Conservation (phyloP, 2,797 vertebrate species). For the Cyprinella venusta region DNA sequence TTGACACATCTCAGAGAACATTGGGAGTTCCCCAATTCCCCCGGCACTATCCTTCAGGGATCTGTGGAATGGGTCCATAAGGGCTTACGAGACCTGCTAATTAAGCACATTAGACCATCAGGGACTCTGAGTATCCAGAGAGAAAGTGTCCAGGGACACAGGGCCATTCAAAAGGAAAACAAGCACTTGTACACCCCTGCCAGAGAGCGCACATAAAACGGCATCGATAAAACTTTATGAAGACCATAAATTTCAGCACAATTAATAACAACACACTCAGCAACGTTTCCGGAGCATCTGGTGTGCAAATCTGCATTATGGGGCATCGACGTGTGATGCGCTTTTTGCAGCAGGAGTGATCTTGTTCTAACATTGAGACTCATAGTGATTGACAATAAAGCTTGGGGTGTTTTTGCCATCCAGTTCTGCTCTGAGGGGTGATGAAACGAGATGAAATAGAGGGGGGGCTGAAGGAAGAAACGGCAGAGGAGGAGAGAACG, state of each 20-base stretch:
- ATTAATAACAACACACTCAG: constrained; percentile 78
- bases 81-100: constrained; percentile 50
- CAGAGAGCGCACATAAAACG: constrained; percentile 68
- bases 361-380: constrained; percentile 71
- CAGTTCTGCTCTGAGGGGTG: constrained; percentile 70
- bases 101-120: constrained; percentile 57
- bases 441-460: constrained; percentile 73
- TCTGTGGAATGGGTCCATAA: constrained; percentile 12
- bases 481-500: constrained; percentile 28
- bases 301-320: constrained; percentile 67
- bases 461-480: constrained; percentile 38
- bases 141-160: constrained; percentile 38
- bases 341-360: constrained; percentile 62
- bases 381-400: constrained; percentile 73
- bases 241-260: constrained; percentile 74
- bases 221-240: constrained; percentile 80
- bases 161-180: constrained; percentile 40
- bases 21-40: constrained; percentile 37
- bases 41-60: constrained; percentile 9
- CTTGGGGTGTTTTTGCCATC: constrained; percentile 71
- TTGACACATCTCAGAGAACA: constrained; percentile 15
- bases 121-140: constrained; percentile 42
- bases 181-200: constrained; percentile 54
- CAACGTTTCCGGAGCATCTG: constrained; percentile 77
- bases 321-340: constrained; percentile 67